These are phyloP conservation scores for Hydropotes inermis DNA, from an alignment of 2,113 vertebrate species.

Conservation along the genomic window DNA sequence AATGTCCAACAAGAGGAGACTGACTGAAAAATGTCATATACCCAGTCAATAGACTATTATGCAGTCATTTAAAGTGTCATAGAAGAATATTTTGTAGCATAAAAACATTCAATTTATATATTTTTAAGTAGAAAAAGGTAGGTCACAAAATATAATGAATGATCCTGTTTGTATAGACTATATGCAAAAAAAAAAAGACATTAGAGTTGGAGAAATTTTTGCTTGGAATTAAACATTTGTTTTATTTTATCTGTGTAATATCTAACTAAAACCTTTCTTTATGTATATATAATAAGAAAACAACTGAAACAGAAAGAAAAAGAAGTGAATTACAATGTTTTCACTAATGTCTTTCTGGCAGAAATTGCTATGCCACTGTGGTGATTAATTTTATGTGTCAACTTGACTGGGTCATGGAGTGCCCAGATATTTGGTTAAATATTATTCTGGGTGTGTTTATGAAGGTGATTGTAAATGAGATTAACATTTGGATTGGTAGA, in stretches of 20 bases:
- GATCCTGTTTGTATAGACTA: neutral
- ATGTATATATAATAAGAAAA: neutral
- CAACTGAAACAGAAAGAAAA: neutral
- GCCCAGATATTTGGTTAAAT: slow-evolving; percentile 21
- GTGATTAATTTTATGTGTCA: slow-evolving; percentile 9
- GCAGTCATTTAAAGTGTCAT: neutral
- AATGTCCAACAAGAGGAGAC: neutral
- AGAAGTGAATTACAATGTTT: neutral
- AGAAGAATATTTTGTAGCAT: neutral
- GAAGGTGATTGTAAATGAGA: neutral
- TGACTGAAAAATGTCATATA: slow-evolving; percentile 2
- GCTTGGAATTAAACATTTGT: neutral
- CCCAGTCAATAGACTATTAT: neutral
- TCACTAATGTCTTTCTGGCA: neutral
- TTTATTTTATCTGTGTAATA: neutral
- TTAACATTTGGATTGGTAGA: neutral
- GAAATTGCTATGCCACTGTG: neutral
- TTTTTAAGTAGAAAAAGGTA: neutral
- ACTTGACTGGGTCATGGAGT: neutral
- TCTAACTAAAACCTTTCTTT: neutral
- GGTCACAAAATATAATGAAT: neutral
- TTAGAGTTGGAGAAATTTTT: neutral
- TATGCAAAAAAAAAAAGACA: neutral
- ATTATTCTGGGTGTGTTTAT: neutral
- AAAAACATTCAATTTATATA: neutral